phyloP scores from a whole-genome alignment of 37 sponge, comb jelly and placozoan genomes.

The Lycopodina hypogea region DNA sequence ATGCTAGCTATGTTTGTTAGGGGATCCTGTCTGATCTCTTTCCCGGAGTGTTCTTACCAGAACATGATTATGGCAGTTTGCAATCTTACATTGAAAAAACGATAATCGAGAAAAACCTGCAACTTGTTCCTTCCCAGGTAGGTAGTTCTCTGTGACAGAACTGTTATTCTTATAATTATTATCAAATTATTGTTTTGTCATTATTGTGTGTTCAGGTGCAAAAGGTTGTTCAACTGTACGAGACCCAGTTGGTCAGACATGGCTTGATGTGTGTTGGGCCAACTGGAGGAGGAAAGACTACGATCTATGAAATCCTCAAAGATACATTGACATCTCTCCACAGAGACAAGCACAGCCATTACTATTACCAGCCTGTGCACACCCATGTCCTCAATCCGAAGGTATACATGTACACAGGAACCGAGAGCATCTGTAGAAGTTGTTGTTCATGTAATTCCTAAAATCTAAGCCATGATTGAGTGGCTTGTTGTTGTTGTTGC shows the following conservation, averaged over 20 bases:
- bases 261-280: conserved; percentile 99
- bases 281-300: conserved; percentile 98
- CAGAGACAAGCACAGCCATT: conserved; percentile 53
- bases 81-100: conserved; percentile 80
- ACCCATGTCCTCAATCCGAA: conserved; percentile 96
- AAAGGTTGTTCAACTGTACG: conserved; percentile 93
- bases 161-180: background rate
- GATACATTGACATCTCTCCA: conserved; percentile 82
- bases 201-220: conserved; percentile 32
- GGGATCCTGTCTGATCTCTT: conserved; percentile 93
- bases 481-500: too few species aligned
- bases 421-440: too few species aligned
- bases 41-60: conserved; percentile 88
- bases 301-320: conserved; percentile 87
- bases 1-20: conserved; percentile 21
- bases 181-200: background rate
- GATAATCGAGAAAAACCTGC: conserved; percentile 47
- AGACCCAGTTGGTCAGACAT: conserved; percentile 96
- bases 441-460: too few species aligned
- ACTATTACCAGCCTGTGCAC: conserved; percentile 87
- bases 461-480: too few species aligned
- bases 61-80: conserved; percentile 94
- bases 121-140: conserved; percentile 57
- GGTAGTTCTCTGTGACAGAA: background rate
- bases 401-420: conserved; percentile 17